Evolutionary conservation across 1,140 invertebrate species (phyloP).

Genomic region (Copidosoma floridanum): DNA sequence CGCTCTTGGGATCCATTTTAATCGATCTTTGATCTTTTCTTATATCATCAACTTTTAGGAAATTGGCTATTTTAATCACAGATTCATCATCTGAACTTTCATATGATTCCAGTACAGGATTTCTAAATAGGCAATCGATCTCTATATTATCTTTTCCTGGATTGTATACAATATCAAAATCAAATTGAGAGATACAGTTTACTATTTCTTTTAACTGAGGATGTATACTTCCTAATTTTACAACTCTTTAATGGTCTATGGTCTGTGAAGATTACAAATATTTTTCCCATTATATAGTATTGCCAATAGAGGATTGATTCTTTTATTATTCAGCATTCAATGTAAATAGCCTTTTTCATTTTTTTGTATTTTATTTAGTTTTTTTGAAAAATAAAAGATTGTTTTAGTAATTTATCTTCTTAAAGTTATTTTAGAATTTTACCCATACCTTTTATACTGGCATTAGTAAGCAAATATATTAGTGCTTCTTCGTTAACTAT

Average conservation of each 20-base stretch:
- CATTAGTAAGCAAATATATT: slow-evolving; percentile 31
- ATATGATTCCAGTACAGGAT: slow-evolving; percentile 25
- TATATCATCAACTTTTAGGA: neutral
- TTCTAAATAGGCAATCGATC: slow-evolving; percentile 24
- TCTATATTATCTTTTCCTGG: too few species aligned
- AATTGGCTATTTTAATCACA: neutral
- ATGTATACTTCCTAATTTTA: slow-evolving; percentile 21
- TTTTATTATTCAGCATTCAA: slow-evolving; percentile 2
- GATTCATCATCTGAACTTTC: neutral
- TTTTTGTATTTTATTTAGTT: slow-evolving; percentile 15
- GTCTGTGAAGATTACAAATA: too few species aligned
- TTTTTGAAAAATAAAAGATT: slow-evolving; percentile 12
- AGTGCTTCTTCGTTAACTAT: slow-evolving; percentile 27
- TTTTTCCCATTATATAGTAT: slow-evolving; percentile 15
- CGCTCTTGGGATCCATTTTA: neutral
- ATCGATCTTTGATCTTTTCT: neutral
- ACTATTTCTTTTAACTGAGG: neutral
- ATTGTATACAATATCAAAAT: slow-evolving; percentile 11
- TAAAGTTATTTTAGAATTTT: too few species aligned
- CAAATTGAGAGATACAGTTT: too few species aligned
- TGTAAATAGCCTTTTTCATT: slow-evolving; percentile 1
- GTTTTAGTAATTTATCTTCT: too few species aligned
- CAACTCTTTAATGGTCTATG: too few species aligned
- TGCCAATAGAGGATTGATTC: slow-evolving; percentile 2
- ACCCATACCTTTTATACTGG: slow-evolving; percentile 19